Percentiles rank a stretch among this genome's conserved stretches.
phyloP scores from a whole-genome alignment of 2,113 vertebrate genomes.

The Forbesichthys papilliferus region DNA sequence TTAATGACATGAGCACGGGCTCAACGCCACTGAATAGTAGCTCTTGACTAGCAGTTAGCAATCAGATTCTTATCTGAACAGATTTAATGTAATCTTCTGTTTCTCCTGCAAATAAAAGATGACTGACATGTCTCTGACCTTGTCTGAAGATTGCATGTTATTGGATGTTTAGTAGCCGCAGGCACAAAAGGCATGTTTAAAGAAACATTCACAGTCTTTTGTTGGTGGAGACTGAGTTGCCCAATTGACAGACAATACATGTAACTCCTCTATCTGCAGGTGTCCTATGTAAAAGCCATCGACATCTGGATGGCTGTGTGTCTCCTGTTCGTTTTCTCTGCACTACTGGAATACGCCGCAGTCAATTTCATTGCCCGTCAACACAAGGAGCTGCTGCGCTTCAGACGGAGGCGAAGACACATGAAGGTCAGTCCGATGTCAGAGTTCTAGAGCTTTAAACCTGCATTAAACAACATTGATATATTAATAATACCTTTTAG shows the following conservation, averaged over 20 bases:
- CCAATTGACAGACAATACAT: not conserved
- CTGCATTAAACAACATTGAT: not conserved
- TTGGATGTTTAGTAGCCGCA: no score
- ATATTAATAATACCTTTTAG: not conserved
- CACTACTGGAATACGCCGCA: conserved; percentile 93
- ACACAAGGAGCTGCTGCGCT: conserved; percentile 98
- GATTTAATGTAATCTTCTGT: conserved; percentile 30
- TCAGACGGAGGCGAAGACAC: conserved; percentile 92
- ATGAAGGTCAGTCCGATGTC: conserved; percentile 84
- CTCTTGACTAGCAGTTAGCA: conserved; percentile 37
- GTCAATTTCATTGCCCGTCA: conserved; percentile 99
- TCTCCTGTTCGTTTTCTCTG: conserved; percentile 97
- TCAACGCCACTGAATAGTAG: conserved; percentile 35
- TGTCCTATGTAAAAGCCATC: conserved; percentile 98
- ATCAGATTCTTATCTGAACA: conserved; percentile 44
- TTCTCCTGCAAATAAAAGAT: not conserved
- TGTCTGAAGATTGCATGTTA: not conserved
- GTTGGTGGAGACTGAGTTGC: no score
- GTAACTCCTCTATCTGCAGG: conserved; percentile 69
- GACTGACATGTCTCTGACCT: not conserved
- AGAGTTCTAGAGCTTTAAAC: no score
- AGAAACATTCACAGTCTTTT: not conserved
- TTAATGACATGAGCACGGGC: conserved; percentile 23
- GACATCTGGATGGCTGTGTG: conserved; percentile 99
- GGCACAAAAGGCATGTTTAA: not conserved